These are phyloP conservation scores for Bombus pascuorum DNA, from an alignment of 1,140 invertebrate species.

Conservation along the genomic window DNA sequence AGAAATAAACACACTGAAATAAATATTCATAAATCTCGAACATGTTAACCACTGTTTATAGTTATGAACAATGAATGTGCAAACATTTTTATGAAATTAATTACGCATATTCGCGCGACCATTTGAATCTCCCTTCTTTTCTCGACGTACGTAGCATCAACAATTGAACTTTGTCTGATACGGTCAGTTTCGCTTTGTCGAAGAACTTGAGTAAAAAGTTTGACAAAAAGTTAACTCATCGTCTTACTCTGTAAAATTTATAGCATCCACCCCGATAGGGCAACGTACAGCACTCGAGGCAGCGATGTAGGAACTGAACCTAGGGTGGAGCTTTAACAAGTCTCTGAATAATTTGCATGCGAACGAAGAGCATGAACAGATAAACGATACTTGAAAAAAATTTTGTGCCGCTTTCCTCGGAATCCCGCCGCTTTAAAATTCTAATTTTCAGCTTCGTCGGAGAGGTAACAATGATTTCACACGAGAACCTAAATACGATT, in stretches of 20 bases:
- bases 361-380: background rate
- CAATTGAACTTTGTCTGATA: background rate
- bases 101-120: too few relatives aligned
- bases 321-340: background rate
- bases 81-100: background rate
- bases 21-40: conserved; percentile 18
- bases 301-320: background rate
- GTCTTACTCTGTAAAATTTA: background rate
- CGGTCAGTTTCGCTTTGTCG: background rate
- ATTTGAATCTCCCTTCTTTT: background rate
- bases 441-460: background rate
- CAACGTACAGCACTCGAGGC: too few relatives aligned
- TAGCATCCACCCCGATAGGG: background rate
- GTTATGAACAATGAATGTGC: background rate
- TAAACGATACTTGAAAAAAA: background rate
- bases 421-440: background rate
- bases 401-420: background rate
- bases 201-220: background rate
- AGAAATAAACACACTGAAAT: background rate
- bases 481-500: background rate
- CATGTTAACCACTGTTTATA: background rate
- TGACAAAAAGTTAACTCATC: background rate
- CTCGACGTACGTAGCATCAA: background rate
- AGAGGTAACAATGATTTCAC: background rate
- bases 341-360: conserved; percentile 26